phyloP scores from a whole-genome alignment of 2,797 vertebrate species.

The Sphaeramia orbicularis region DNA sequence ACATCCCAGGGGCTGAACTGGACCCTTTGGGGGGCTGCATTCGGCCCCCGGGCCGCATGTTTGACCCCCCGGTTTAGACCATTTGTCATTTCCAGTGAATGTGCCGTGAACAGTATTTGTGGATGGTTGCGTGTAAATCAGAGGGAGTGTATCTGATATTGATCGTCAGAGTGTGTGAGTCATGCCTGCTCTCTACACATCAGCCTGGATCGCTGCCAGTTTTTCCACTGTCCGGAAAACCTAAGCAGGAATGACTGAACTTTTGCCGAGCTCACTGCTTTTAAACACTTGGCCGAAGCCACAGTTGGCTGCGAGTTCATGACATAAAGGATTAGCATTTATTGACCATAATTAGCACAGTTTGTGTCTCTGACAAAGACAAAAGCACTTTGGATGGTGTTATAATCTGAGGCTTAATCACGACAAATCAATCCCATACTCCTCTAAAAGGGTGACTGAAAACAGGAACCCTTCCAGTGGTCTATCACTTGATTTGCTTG shows the following conservation, averaged over 20 bases:
- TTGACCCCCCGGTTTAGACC: slow-evolving; percentile 42
- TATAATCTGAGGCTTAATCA: slow-evolving; percentile 31
- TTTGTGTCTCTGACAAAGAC: slow-evolving; percentile 23
- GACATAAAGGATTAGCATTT: slow-evolving; percentile 60
- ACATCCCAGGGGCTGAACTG: no score
- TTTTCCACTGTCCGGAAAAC: slow-evolving; percentile 29
- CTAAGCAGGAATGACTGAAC: slow-evolving; percentile 45
- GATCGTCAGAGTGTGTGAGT: slow-evolving; percentile 38
- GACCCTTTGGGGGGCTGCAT: no score
- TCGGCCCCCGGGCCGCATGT: no score
- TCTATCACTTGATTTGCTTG: slow-evolving; percentile 27
- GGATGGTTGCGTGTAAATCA: slow-evolving; percentile 26
- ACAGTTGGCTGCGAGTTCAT: slow-evolving; percentile 32
- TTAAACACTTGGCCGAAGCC: slow-evolving; percentile 46
- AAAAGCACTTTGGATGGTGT: not conserved
- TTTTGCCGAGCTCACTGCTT: slow-evolving; percentile 41
- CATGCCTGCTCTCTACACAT: slow-evolving; percentile 37
- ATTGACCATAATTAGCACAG: slow-evolving; percentile 58
- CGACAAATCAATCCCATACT: slow-evolving; percentile 26
- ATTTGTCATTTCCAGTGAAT: slow-evolving; percentile 38
- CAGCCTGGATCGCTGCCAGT: slow-evolving; percentile 26
- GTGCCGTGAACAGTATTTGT: no score
- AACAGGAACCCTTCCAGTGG: slow-evolving; percentile 20
- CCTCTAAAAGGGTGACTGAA: slow-evolving; percentile 23
- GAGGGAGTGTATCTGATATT: slow-evolving; percentile 22